Base-by-base conservation (phyloP, 2,888 invertebrate species). In the Cephus nigrinus region DNA sequence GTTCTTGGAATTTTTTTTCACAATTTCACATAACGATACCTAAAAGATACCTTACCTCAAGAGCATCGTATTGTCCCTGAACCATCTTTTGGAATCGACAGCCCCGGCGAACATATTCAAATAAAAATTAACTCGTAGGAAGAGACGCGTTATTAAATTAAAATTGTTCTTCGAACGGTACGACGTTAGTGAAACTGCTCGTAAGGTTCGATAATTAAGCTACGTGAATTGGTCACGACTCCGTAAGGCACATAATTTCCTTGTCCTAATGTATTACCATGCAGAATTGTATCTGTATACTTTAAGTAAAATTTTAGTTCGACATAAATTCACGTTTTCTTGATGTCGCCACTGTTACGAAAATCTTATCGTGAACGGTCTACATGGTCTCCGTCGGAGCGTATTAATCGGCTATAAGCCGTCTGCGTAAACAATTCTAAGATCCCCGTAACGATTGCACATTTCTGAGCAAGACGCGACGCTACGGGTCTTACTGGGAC, bases 71-170 rank as follows among this genome's bases (percentile, higher is more conserved):
- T 90, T 91, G 83, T 92, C 92, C 82, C 90, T 90, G 80, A 93
- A 92, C 94, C 94, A 94, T 81, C 93, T 92, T 88, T 94, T 92
- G 74, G 93, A 93, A 81, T 94, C 94, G 79, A 92, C 89, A 88
- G 93, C 93, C 84, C 93, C 93, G 80, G 94, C 94, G 87, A 94
- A 94, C 94, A 94, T 94, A 12, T 33, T 71, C 12, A 31, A 31
- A 31, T 32, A 30, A 33, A 12, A 33, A 31, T 31, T 23, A 71
- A 31, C 31, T 23, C 12, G 12, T 71, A 12, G 15, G 23, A 55
- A 23, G 23, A 55, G 9, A 55, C 23, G 9, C 23, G 23, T 55
- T 55, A 23, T 55, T 23, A 23, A 55, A 23, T 5, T 23, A 55
- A 23, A 55, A 23, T 23, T 23, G 9, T 9, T 55, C 9, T 9